Conservation (phyloP, 1,140 invertebrate genomes). For the Lithobius niger region DNA sequence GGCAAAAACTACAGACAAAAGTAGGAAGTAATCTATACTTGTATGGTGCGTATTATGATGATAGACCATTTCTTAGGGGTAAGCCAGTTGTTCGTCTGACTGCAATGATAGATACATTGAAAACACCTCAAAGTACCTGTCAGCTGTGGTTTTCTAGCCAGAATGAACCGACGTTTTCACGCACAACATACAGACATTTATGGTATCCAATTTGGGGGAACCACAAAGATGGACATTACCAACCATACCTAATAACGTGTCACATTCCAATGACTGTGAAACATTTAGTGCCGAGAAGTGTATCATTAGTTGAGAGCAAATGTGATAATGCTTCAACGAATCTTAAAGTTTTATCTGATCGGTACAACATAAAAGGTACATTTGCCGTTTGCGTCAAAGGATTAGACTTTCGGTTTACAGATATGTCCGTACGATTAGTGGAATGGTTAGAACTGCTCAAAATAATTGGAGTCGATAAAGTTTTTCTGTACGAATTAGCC, state of each 20-base stretch:
- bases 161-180: conserved; percentile 49
- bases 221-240: conserved; percentile 78
- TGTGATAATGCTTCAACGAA: conserved; percentile 53
- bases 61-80: no score
- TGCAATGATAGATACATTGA: conserved; percentile 77
- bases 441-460: conserved; percentile 87
- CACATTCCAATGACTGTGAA: conserved; percentile 43
- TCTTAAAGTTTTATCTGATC: conserved; percentile 46
- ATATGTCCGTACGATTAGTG: conserved; percentile 70
- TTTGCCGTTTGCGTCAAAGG: conserved; percentile 92
- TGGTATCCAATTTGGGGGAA: conserved; percentile 92
- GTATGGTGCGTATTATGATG: conserved; percentile 79
- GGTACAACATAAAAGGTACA: conserved; percentile 44
- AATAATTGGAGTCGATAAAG: conserved; percentile 76
- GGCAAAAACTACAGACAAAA: conserved; percentile 50
- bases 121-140: conserved; percentile 67
- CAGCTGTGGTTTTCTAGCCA: conserved; percentile 80
- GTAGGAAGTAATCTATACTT: conserved; percentile 70
- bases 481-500: conserved; percentile 82
- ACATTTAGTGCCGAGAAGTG: conserved; percentile 56
- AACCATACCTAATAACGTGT: conserved; percentile 80
- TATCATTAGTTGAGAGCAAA: conserved; percentile 71
- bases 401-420: conserved; percentile 75
- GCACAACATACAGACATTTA: conserved; percentile 78
- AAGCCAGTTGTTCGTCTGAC: conserved; percentile 64